Percentiles rank a stretch among this genome's conserved stretches.
phyloP scores from a whole-genome alignment of 2,113 vertebrate genomes.

The Phrynocephalus versicolor region DNA sequence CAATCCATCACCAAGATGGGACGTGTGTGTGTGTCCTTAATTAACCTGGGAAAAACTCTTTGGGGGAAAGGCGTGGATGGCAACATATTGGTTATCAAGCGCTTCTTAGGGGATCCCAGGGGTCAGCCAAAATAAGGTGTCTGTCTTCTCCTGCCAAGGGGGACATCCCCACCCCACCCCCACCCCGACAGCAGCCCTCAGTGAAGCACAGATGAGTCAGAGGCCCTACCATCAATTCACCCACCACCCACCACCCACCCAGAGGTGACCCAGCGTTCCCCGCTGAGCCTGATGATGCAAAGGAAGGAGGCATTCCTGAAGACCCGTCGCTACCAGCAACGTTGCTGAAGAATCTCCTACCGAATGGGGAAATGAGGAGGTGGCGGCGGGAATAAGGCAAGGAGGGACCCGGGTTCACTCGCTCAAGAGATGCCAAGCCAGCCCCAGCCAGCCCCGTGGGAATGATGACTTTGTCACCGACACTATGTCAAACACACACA shows the following conservation, averaged over 20 bases:
- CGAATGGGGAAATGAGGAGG: too few species aligned
- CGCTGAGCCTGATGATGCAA: background rate
- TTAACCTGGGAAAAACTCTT: constrained; percentile 42
- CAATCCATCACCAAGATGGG: constrained; percentile 41
- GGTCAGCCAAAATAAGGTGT: background rate
- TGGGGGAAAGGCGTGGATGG: background rate
- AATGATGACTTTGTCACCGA: too few species aligned
- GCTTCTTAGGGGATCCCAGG: background rate
- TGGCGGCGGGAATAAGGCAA: too few species aligned
- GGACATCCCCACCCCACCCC: background rate
- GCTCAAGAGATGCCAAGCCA: too few species aligned
- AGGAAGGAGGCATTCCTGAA: constrained; percentile 68
- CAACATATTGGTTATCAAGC: constrained; percentile 28
- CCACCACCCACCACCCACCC: background rate
- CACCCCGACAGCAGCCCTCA: background rate
- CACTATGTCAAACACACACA: too few species aligned
- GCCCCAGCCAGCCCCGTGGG: too few species aligned
- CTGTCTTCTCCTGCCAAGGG: background rate
- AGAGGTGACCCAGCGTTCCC: background rate
- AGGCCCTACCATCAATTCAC: background rate
- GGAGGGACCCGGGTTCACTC: too few species aligned
- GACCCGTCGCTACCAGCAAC: too few species aligned
- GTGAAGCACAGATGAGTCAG: background rate
- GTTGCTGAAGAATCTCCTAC: too few species aligned
- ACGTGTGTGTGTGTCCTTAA: constrained; percentile 41